Conservation (phyloP, 92 coral and sea anemone genomes). For the Diadumene lineata region DNA sequence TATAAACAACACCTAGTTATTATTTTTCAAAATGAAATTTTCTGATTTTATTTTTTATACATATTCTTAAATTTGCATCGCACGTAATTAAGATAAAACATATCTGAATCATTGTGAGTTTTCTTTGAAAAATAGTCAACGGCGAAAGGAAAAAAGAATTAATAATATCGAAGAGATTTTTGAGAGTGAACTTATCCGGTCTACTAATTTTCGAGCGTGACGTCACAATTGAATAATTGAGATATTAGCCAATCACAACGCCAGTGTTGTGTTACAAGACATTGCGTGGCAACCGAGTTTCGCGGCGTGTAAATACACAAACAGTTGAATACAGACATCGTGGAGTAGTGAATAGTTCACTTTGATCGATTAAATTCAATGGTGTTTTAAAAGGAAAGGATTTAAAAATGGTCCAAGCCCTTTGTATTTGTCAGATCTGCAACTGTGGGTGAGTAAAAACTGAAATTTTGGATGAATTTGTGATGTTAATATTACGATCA, state of each 20-base stretch:
- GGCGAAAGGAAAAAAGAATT: too few species aligned
- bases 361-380: not conserved
- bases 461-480: conserved; percentile 1
- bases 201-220: not conserved
- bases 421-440: conserved; percentile 98
- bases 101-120: too few species aligned
- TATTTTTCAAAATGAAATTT: too few species aligned
- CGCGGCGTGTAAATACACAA: conserved; percentile 21
- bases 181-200: not conserved
- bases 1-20: too few species aligned
- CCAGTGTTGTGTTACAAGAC: conserved; percentile 1
- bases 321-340: conserved; percentile 5
- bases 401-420: conserved; percentile 64
- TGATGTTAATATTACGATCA: conserved; percentile 3
- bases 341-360: not conserved
- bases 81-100: too few species aligned
- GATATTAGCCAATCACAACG: conserved; percentile 28
- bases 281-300: conserved; percentile 7
- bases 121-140: too few species aligned
- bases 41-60: too few species aligned
- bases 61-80: too few species aligned
- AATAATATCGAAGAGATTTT: too few species aligned
- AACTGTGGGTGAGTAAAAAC: conserved; percentile 90
- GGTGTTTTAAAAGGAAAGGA: not conserved
- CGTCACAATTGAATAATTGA: conserved; percentile 8